Percentiles rank a stretch among this genome's conserved stretches.
Evolutionary conservation across 2,888 invertebrate genomes (phyloP).

Genomic region (Ptilodon capucinus): DNA sequence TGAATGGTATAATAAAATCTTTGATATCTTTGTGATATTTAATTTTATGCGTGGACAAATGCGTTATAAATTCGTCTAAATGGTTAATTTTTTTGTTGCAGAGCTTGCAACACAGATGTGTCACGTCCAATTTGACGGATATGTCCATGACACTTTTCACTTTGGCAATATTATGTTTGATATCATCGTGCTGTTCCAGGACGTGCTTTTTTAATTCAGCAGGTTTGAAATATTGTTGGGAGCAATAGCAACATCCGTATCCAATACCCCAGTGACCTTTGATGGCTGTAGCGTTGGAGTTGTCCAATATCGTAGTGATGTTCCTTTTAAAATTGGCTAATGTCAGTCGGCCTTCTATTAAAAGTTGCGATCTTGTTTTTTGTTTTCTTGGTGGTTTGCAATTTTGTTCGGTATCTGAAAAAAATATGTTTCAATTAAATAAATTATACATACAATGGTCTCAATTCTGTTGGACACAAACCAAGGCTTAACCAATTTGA

Average conservation of each 20-base stretch:
- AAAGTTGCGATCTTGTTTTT: background rate
- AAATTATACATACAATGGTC: no score
- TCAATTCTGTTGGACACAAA: no score
- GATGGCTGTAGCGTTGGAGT: conserved; percentile 53
- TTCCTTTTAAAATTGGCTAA: conserved; percentile 21
- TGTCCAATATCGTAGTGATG: conserved; percentile 35
- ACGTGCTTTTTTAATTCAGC: conserved; percentile 47
- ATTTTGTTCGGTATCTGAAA: background rate
- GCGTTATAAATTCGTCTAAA: conserved; percentile 39
- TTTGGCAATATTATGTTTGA: conserved; percentile 48
- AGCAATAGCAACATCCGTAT: conserved; percentile 48
- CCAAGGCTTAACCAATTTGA: no score
- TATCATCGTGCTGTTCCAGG: conserved; percentile 32
- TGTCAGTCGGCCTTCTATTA: background rate
- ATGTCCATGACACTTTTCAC: conserved; percentile 4
- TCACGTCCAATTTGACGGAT: conserved; percentile 45
- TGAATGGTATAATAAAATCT: conserved; percentile 51
- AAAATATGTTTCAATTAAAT: background rate
- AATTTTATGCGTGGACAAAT: conserved; percentile 38
- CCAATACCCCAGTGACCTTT: conserved; percentile 36
- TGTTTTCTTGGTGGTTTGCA: background rate
- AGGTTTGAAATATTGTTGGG: conserved; percentile 31
- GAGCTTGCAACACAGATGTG: conserved; percentile 38
- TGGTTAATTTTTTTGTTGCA: conserved; percentile 31
- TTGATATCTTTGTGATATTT: conserved; percentile 41